phyloP scores from a whole-genome alignment of 2,113 vertebrate species.

The Holacanthus passer region DNA sequence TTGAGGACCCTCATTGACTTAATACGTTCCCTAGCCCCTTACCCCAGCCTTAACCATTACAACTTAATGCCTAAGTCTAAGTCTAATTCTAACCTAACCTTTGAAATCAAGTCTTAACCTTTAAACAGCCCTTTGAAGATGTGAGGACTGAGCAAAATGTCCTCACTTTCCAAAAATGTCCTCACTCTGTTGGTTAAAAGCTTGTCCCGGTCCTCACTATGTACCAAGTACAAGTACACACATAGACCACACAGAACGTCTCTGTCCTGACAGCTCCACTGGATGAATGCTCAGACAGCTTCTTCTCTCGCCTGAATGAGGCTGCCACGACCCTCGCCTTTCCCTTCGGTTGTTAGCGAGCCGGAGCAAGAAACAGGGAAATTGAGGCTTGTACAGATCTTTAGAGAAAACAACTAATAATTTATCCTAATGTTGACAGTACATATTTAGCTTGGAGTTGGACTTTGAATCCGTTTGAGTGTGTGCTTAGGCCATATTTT shows the following conservation, averaged over 20 bases:
- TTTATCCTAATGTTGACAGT: background rate
- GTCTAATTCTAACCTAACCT: too few relatives aligned
- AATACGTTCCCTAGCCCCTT: too few relatives aligned
- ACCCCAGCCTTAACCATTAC: too few relatives aligned
- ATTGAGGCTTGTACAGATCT: background rate
- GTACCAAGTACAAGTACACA: background rate
- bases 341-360: background rate
- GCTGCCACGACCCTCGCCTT: background rate
- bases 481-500: constrained; percentile 7
- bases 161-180: too few relatives aligned
- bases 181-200: too few relatives aligned
- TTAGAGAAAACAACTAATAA: background rate
- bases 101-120: too few relatives aligned
- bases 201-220: too few relatives aligned
- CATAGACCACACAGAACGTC: constrained; percentile 37
- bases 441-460: constrained; percentile 3
- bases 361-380: background rate
- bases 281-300: constrained; percentile 31
- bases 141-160: too few relatives aligned
- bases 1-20: too few relatives aligned
- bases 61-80: too few relatives aligned
- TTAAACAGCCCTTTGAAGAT: too few relatives aligned
- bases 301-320: constrained; percentile 18
- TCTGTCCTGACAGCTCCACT: constrained; percentile 13
- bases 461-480: background rate